Evolutionary conservation across 2,888 invertebrate genomes (phyloP).

Genomic region (Muschampia plurimacula): DNA sequence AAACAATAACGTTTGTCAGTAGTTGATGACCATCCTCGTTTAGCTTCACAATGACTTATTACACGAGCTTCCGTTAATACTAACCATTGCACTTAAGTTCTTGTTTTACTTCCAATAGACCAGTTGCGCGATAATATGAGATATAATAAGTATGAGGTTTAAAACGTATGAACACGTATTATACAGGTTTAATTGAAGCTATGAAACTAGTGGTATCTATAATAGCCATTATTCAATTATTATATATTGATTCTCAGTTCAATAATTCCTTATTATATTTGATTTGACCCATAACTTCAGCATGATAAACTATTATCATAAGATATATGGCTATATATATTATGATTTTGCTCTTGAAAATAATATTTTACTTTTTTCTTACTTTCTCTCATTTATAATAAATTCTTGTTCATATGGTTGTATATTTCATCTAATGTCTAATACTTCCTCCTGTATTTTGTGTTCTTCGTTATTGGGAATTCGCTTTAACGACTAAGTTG

Average conservation of each 20-base stretch:
- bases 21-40: conserved; percentile 35
- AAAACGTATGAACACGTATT: too few species aligned
- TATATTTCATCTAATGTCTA: too few species aligned
- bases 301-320: too few species aligned
- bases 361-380: not conserved
- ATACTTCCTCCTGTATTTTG: too few species aligned
- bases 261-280: too few species aligned
- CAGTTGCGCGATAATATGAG: not conserved
- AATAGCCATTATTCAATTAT: too few species aligned
- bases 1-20: conserved; percentile 26
- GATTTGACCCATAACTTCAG: too few species aligned
- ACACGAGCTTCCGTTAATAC: conserved; percentile 34
- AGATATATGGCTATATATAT: too few species aligned
- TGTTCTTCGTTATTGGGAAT: too few species aligned
- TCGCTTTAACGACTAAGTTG: not conserved
- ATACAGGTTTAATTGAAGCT: too few species aligned
- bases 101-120: not conserved
- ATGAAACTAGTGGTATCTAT: too few species aligned
- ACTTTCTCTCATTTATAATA: not conserved
- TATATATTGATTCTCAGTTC: too few species aligned
- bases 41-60: conserved; percentile 37
- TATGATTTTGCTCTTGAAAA: not conserved
- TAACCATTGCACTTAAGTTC: conserved; percentile 1
- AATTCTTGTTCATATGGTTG: not conserved
- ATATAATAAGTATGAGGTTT: not conserved